Evolutionary conservation across 2,797 vertebrate species (phyloP), one percentile per base, ranked within the genome.

Genomic region (Melanotaenia parkinsoni): DNA sequence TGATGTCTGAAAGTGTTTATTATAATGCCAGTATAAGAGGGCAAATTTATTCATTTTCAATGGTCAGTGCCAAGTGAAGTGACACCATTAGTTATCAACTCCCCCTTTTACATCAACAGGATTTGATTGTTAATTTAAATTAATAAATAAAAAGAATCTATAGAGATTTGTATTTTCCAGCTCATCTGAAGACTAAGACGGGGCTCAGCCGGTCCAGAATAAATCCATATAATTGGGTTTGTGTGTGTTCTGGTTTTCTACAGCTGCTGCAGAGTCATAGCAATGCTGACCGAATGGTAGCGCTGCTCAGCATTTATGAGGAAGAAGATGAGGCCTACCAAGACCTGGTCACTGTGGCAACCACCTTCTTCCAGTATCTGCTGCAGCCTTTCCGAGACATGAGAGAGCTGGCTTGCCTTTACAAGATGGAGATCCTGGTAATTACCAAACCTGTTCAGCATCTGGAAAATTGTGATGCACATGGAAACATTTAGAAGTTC

Each of bases 311-410:
- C 80, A 93, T 97, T 85, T 99, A 98, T 58, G 90, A 94, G 69
- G 94, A 97, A 58, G 98, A 99, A 86, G 97, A 99, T 0, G 91
- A 96, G 80, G 91, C 89, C 1, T 99, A 97, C 90, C 93, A 94
- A 80, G 96, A 97, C 58, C 87, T 99, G 74, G 96, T 97, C 80
- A 95, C 95, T 24, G 86, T 91, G 64, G 96, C 97, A 72, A 99
- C 96, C 5, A 89, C 87, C 38, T 97, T 96, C 92, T 98, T 97
- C 90, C 98, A 99, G 90, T 97, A 96, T 86, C 95, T 98, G 77
- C 91, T 99, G 76, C 95, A 97, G 86, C 98, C 98, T 0, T 98
- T 99, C 77, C 95, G 98, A 86, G 96, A 97, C 89, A 97, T 97
- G 96, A 91, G 98, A 63, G 98, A 99, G 88, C 91, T 97, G 81